Evolutionary conservation across 2,797 vertebrate species (phyloP).

Genomic region (Nyctibius grandis): DNA sequence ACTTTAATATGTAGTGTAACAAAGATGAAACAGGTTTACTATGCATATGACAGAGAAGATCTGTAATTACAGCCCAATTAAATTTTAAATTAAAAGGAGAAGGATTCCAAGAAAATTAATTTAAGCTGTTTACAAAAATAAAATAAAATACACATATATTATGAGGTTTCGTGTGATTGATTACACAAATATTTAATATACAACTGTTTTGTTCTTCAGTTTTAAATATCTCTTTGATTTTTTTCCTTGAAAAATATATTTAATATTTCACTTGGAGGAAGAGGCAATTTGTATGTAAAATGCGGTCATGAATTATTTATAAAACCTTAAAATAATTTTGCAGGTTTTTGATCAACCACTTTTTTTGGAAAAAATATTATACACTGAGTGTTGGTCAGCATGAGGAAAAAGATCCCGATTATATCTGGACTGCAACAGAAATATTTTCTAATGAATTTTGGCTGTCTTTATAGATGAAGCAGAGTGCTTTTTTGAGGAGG

Average conservation of each 20-base stretch:
- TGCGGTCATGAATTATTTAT: slow-evolving; percentile 20
- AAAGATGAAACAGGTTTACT: not conserved
- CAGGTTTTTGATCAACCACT: not conserved
- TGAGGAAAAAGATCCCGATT: not conserved
- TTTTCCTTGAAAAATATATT: not conserved
- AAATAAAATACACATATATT: not conserved
- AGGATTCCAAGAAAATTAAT: slow-evolving; percentile 27
- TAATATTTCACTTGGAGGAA: not conserved
- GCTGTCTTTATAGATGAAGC: not conserved
- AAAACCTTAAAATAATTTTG: not conserved
- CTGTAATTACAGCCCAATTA: slow-evolving; percentile 1
- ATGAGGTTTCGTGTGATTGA: not conserved
- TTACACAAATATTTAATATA: not conserved
- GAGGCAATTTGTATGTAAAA: slow-evolving; percentile 21
- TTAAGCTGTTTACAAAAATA: slow-evolving; percentile 36
- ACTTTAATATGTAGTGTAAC: not conserved
- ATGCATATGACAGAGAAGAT: not conserved
- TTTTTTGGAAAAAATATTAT: not conserved
- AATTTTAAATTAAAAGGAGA: not conserved
- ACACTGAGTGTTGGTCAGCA: not conserved
- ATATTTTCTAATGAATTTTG: not conserved
- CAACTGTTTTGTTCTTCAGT: not conserved
- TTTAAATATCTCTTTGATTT: not conserved
- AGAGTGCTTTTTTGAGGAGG: not conserved
- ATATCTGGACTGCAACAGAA: not conserved